These are phyloP conservation scores for Thryonomys swinderianus DNA, from an alignment of 2,113 vertebrate genomes.

Conservation along the genomic window DNA sequence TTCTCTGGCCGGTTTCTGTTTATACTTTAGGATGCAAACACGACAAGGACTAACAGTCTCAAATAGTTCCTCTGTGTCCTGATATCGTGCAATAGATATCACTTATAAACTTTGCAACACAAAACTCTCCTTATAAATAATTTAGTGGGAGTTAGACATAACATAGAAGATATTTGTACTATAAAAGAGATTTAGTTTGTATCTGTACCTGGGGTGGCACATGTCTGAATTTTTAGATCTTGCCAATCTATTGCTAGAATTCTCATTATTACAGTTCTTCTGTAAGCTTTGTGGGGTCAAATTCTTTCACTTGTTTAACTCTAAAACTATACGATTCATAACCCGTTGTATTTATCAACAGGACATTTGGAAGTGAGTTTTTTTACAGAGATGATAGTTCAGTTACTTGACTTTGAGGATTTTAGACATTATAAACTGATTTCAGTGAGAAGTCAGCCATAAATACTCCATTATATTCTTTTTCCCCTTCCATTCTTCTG, in stretches of 20 bases:
- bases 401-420: neutral
- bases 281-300: neutral
- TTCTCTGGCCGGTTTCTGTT: neutral
- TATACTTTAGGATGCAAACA: neutral
- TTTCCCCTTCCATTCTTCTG: neutral
- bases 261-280: neutral
- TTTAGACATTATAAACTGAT: neutral
- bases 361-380: neutral
- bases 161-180: neutral
- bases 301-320: conserved; percentile 1
- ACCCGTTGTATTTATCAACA: neutral
- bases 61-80: neutral
- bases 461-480: neutral
- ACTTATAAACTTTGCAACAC: neutral
- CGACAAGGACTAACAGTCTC: neutral
- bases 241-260: neutral
- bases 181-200: neutral
- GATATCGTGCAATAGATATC: neutral
- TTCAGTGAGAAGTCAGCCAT: neutral
- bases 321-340: neutral
- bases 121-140: neutral
- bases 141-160: neutral
- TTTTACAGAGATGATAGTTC: neutral
- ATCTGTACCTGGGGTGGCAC: neutral
- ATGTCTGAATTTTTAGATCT: neutral